Conservation (phyloP, 2,888 invertebrate genomes). For the Epsilonema sp. region DNA sequence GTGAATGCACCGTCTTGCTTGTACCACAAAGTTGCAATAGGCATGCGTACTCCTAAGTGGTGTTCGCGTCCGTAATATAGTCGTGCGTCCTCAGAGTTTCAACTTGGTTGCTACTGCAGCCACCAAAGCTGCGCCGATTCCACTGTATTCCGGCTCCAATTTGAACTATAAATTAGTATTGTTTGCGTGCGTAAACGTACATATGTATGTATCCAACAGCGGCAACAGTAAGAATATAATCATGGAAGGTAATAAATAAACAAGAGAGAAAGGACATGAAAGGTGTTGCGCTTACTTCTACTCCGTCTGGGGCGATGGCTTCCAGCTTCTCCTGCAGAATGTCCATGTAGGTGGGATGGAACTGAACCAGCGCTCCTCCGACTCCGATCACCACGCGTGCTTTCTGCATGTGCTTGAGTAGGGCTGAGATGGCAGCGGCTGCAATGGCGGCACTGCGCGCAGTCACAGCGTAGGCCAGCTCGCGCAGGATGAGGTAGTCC, state of each 20-base stretch:
- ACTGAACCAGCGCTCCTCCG: slow-evolving; percentile 28
- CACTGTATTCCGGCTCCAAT: slow-evolving; percentile 28
- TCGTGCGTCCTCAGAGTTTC: not conserved
- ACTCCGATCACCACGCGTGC: slow-evolving; percentile 23
- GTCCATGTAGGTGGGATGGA: slow-evolving; percentile 26
- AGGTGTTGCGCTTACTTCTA: no score
- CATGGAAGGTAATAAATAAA: no score
- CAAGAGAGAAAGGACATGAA: no score
- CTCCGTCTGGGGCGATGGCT: slow-evolving; percentile 20
- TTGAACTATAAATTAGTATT: no score
- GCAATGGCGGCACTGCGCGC: slow-evolving; percentile 23
- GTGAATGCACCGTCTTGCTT: no score
- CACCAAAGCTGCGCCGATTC: slow-evolving; percentile 25
- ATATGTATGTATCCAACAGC: no score
- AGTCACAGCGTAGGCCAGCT: slow-evolving; percentile 24
- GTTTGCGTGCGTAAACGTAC: no score
- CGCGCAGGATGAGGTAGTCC: slow-evolving; percentile 23
- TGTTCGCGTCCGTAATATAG: no score
- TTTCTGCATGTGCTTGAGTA: slow-evolving; percentile 21
- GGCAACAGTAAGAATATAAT: no score
- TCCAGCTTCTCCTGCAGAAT: slow-evolving; percentile 20
- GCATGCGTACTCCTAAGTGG: no score
- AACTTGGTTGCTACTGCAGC: slow-evolving; percentile 17
- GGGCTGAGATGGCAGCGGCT: slow-evolving; percentile 25
- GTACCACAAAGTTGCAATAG: no score